Conservation (phyloP, 92 coral and sea anemone genomes). For the Zoanthus sociatus region DNA sequence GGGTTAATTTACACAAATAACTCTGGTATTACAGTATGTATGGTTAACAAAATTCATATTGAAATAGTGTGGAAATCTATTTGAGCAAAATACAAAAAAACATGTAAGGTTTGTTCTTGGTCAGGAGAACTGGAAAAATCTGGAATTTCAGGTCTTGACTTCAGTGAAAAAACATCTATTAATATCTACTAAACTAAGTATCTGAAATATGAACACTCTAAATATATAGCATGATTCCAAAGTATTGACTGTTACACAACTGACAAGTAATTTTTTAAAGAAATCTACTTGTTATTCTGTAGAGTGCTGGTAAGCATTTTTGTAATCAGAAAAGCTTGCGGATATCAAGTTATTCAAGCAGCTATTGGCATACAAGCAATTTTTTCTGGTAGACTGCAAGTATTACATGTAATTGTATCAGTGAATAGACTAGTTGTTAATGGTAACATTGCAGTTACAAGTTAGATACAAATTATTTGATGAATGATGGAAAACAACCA, state of each 20-base stretch:
- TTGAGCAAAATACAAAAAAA: constrained; percentile 30
- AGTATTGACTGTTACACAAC: not conserved
- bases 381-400: not conserved
- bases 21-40: not conserved
- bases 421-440: not conserved
- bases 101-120: constrained; percentile 3
- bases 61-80: constrained; percentile 20
- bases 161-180: constrained; percentile 14
- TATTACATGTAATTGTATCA: not conserved
- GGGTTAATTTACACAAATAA: constrained; percentile 11
- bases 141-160: constrained; percentile 23
- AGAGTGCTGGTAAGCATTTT: constrained; percentile 1
- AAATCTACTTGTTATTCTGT: not conserved
- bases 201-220: constrained; percentile 6
- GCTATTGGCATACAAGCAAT: not conserved
- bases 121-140: constrained; percentile 26
- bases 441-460: constrained; percentile 2
- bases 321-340: not conserved
- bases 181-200: constrained; percentile 12
- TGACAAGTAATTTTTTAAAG: not conserved
- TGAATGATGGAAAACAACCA: not conserved
- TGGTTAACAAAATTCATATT: constrained; percentile 9
- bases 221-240: constrained; percentile 4
- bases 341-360: not conserved
- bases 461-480: not conserved